A percentile compares a stretch with the other conserved stretches of the same genome.
These are phyloP conservation scores for Trichopoda pennipes DNA, from an alignment of 2,888 invertebrate species.

Conservation along the genomic window DNA sequence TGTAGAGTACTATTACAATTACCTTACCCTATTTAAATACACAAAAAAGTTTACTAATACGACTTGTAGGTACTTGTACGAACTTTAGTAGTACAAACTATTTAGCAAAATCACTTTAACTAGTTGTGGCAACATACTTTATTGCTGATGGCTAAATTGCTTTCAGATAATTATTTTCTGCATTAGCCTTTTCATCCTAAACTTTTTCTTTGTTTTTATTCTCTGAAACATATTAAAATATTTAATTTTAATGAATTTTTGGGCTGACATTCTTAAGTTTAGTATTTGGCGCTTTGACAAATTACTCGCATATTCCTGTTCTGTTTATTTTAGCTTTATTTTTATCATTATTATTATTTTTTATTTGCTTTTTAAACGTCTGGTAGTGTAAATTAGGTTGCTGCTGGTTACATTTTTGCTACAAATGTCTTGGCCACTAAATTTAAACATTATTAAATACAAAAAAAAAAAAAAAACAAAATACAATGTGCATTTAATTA, in stretches of 20 bases:
- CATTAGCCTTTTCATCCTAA: background rate
- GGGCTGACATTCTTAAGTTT: slow-evolving; percentile 65
- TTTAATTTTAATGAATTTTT: slow-evolving; percentile 60
- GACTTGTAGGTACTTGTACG: too few relatives aligned
- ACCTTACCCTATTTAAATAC: too few relatives aligned
- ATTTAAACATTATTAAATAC: slow-evolving; percentile 33
- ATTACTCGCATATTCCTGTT: slow-evolving; percentile 59
- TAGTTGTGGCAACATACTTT: slow-evolving; percentile 64
- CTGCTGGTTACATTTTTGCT: slow-evolving; percentile 1
- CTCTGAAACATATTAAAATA: slow-evolving; percentile 37
- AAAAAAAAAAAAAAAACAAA: background rate
- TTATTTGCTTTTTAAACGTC: slow-evolving; percentile 30
- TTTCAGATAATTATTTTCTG: slow-evolving; percentile 48
- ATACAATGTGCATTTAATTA: slow-evolving; percentile 64
- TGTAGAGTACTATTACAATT: too few relatives aligned
- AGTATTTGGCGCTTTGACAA: slow-evolving; percentile 68
- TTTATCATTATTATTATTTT: too few relatives aligned
- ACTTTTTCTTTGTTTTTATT: background rate
- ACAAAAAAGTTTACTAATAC: too few relatives aligned
- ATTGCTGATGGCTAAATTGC: slow-evolving; percentile 54
- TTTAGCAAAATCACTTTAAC: slow-evolving; percentile 63
- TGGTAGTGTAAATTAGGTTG: slow-evolving; percentile 32
- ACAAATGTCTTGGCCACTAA: slow-evolving; percentile 17
- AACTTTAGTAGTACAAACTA: background rate
- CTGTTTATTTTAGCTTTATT: background rate